Base-by-base conservation (phyloP, 2,113 vertebrate species). In the Crocuta crocuta region DNA sequence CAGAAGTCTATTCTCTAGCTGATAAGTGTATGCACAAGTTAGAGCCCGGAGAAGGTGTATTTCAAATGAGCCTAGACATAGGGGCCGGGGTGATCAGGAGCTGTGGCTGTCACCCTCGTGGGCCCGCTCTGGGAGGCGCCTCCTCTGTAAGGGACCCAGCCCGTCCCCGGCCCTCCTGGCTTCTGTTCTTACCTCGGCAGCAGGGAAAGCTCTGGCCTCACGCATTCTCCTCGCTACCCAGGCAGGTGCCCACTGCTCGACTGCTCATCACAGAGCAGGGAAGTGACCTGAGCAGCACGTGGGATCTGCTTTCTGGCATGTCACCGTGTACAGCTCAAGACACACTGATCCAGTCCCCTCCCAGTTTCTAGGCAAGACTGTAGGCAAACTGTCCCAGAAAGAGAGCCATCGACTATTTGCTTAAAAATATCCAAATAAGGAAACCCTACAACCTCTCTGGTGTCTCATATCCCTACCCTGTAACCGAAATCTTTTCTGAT, bases 371-470 rank as follows among this genome's bases (percentile, higher is more conserved):
- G 82, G 85, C 89, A 93, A 91, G 78, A 35, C n/a, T 23, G 82
- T 19, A 66, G 0, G 7, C 70, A 45, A 76, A 95, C 92, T 96
- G 97, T 79, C 96, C 97, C 97, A 97, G 98, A 98, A 98, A 97
- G 65, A 92, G 21, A 92, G 43, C 39, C 93, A 92, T 31, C 71
- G 88, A 74, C 90, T 91, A 86, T 96, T 97, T 97, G 94, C 94
- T 98, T 94, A 58, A 94, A 97, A 93, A 95, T 94, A 85, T 55
- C 97, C 95, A 96, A 98, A 98, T 97, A 97, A 96, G 94, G 97
- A 96, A 95, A 97, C 24, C 10, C 53, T 73, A 70, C 82, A 91
- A 66, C 45, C 66, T 79, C 81, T 53, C 92, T 24, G 55, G 92
- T 93, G 71, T 91, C 96, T 97, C 55, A 33, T 48, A 65, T 91